These are phyloP conservation scores for Arizona elegans DNA, from an alignment of 2,113 vertebrate species.

Conservation along the genomic window DNA sequence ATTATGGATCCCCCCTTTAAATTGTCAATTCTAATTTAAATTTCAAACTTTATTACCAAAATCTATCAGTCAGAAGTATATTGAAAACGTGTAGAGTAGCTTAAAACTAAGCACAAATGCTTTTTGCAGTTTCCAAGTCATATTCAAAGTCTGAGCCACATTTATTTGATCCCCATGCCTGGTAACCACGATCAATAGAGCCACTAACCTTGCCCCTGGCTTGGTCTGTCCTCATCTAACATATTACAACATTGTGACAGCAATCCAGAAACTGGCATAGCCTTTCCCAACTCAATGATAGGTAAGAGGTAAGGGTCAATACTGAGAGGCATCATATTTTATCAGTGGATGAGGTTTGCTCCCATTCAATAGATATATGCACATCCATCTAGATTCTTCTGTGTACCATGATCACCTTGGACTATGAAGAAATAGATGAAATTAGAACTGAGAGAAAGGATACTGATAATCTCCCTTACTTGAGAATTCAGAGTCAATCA, in stretches of 20 bases:
- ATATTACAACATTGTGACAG: not conserved
- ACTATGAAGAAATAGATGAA: not conserved
- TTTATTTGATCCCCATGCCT: not conserved
- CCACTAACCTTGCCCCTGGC: not conserved
- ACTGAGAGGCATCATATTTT: not conserved
- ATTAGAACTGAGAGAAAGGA: not conserved
- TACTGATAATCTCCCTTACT: not conserved
- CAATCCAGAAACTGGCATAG: not conserved
- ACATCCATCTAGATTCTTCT: not conserved
- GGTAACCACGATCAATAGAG: not conserved
- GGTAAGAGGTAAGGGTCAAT: not conserved
- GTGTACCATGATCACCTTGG: not conserved
- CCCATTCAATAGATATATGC: not conserved
- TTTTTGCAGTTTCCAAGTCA: not conserved
- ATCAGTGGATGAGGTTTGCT: not conserved
- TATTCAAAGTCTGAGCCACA: not conserved
- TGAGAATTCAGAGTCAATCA: not conserved
- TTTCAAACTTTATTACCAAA: not conserved
- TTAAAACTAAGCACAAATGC: not conserved
- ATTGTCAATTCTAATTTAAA: not conserved
- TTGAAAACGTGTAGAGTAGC: not conserved
- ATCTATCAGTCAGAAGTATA: not conserved
- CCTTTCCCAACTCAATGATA: not conserved
- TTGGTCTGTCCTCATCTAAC: not conserved
- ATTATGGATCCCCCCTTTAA: not conserved